Conservation (phyloP, 2,113 vertebrate species). For the Cephalophus harveyi region DNA sequence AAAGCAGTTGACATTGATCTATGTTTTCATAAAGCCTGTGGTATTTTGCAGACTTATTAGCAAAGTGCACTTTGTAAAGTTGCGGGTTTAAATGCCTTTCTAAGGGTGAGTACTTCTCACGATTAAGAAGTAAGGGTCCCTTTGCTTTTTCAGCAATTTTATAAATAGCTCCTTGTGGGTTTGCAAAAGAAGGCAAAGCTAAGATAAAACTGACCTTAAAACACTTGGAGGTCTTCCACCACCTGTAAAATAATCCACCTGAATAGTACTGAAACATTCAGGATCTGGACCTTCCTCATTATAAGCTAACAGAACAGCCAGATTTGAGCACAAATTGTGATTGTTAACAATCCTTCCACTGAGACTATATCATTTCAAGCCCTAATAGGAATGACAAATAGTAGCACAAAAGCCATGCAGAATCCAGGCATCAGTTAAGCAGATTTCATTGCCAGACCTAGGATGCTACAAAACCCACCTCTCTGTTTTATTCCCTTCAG, state of each 20-base stretch:
- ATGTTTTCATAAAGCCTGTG: conserved; percentile 57
- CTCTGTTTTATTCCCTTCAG: background rate
- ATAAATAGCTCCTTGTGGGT: background rate
- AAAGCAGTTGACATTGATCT: conserved; percentile 55
- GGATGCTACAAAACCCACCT: background rate
- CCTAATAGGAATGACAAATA: background rate
- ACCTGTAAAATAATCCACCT: background rate
- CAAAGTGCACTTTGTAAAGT: conserved; percentile 17
- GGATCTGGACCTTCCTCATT: background rate
- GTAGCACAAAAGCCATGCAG: background rate
- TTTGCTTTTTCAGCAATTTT: conserved; percentile 36
- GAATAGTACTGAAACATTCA: background rate
- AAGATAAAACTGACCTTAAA: conserved; percentile 43
- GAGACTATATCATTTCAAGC: background rate
- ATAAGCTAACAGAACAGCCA: conserved; percentile 1
- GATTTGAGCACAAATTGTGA: background rate
- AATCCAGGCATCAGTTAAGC: background rate
- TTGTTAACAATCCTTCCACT: background rate
- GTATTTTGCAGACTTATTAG: conserved; percentile 45
- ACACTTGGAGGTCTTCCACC: conserved; percentile 19
- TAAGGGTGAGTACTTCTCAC: conserved; percentile 23
- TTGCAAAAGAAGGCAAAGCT: conserved; percentile 36
- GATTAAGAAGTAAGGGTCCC: background rate
- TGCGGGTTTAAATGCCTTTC: conserved; percentile 1
- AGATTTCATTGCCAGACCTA: background rate